phyloP scores from a whole-genome alignment of 2,888 invertebrate genomes.

The Beris chalybata region DNA sequence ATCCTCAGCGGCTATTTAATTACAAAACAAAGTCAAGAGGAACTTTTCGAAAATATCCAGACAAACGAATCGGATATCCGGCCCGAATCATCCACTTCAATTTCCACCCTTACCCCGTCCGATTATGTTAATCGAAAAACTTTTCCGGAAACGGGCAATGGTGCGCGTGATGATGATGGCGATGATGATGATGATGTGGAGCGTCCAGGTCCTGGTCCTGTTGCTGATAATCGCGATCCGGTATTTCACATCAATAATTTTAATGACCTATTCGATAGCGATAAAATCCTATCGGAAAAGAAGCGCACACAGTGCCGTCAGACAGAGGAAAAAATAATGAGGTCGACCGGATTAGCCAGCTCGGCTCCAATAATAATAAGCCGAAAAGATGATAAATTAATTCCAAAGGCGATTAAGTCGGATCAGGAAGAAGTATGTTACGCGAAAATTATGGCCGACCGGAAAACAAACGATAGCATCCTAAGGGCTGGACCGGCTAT shows the following conservation, averaged over 20 bases:
- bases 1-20: constrained; percentile 43
- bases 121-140: constrained; percentile 34
- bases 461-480: no score
- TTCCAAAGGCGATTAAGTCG: no score
- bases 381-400: no score
- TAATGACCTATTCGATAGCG: neutral
- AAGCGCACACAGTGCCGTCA: no score
- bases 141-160: neutral
- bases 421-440: no score
- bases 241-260: neutral
- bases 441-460: no score
- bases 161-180: neutral
- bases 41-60: constrained; percentile 33
- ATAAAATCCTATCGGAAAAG: no score
- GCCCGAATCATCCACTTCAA: neutral
- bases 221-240: constrained; percentile 23
- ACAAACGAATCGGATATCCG: neutral
- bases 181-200: neutral
- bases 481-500: no score
- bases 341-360: no score
- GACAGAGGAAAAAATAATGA: no score
- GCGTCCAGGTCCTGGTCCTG: constrained; percentile 4
- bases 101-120: neutral
- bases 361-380: no score
- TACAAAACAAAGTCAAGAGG: constrained; percentile 43